These are phyloP conservation scores for Malacoraja senta DNA, from an alignment of 2,797 vertebrate species.

Conservation along the genomic window DNA sequence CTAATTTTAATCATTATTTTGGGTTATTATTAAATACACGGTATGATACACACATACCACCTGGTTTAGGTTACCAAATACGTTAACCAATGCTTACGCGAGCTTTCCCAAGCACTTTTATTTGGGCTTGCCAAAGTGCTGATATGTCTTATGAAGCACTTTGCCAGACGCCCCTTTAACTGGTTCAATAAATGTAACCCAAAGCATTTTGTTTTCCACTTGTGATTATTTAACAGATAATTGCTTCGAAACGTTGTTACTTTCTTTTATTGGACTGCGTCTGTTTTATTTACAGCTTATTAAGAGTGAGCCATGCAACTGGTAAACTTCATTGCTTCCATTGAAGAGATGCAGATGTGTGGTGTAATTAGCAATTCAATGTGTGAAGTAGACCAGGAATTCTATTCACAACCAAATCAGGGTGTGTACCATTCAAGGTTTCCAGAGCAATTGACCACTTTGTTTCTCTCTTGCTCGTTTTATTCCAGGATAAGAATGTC, in stretches of 20 bases:
- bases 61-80: not conserved
- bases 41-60: not conserved
- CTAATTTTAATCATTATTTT: not conserved
- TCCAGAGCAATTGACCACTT: not conserved
- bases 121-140: not conserved
- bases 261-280: constrained; percentile 29
- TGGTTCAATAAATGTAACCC: not conserved
- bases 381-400: not conserved
- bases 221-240: constrained; percentile 32
- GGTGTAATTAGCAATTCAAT: not conserved
- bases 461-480: not conserved
- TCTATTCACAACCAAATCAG: not conserved
- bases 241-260: constrained; percentile 24
- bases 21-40: not conserved
- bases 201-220: not conserved
- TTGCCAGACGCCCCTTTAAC: constrained; percentile 7
- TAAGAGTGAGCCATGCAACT: not conserved
- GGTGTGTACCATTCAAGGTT: not conserved
- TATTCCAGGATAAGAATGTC: not conserved
- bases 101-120: not conserved
- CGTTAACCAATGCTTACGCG: not conserved
- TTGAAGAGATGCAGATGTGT: not conserved
- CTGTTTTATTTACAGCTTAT: constrained; percentile 20
- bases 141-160: not conserved
- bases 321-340: not conserved